Percentiles rank a stretch among this genome's conserved stretches.
Conservation (phyloP, 1,140 invertebrate species). For the Maconellicoccus hirsutus region DNA sequence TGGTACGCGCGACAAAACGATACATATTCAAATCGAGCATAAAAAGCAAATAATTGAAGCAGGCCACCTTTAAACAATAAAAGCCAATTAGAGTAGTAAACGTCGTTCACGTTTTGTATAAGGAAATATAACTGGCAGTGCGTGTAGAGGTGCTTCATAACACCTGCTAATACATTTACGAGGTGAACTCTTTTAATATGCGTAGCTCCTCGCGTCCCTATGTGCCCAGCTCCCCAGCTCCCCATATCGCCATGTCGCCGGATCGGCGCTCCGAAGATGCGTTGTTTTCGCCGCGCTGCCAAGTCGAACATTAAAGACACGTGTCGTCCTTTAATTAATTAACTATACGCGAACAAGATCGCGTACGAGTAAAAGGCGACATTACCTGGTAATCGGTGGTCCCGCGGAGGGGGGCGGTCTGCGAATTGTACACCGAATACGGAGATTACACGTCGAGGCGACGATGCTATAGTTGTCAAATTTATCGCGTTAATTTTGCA, state of each 20-base stretch:
- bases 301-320: constrained; percentile 10
- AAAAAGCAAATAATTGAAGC: background rate
- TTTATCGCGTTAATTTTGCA: no score
- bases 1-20: no score
- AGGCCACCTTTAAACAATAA: constrained; percentile 11
- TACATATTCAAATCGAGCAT: background rate
- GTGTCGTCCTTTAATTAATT: constrained; percentile 19
- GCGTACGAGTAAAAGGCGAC: background rate
- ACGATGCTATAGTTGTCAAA: no score
- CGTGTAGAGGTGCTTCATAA: constrained; percentile 13
- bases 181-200: constrained; percentile 21
- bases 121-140: background rate
- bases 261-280: no score
- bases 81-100: constrained; percentile 19
- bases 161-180: constrained; percentile 22
- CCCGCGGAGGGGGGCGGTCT: no score
- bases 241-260: background rate
- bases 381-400: no score
- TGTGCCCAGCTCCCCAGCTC: background rate
- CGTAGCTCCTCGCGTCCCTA: background rate
- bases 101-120: background rate
- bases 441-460: no score
- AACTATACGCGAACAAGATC: constrained; percentile 3
- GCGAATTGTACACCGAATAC: no score
- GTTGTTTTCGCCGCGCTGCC: no score